Base-by-base conservation (phyloP, 2,888 invertebrate genomes). In the Stramonita haemastoma region DNA sequence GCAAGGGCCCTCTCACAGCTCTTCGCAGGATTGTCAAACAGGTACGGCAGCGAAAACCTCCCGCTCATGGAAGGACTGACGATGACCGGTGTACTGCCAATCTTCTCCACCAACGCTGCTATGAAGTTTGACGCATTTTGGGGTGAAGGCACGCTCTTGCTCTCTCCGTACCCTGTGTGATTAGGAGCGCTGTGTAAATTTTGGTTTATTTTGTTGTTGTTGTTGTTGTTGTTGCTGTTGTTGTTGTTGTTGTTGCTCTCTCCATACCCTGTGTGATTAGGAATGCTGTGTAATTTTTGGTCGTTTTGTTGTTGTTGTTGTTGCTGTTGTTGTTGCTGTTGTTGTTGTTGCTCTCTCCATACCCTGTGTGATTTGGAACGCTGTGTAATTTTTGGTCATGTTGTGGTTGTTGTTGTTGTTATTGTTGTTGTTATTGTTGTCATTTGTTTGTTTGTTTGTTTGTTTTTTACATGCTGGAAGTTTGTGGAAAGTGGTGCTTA, bases 61-160 rank as follows among this genome's bases (percentile, higher is more conserved):
- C 97, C 97, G 92, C 96, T 96, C 96, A 96, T 96, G 2, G 96
- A 96, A 0, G 96, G 96, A 84, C 96, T 96, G 6, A 97, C 95
- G 32, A 97, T 92, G 11, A 96, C 95, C 26, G 92, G 90, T 1
- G 91, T 91, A 90, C 96, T 89, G 2, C 93, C 91, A 32, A 96
- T 89, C 5, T 90, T 90, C 15, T 91, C 88, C 5, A 96, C 93
- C 17, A 96, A 90, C 4, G 93, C 92, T 26, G 92, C 93, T 77
- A 96, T 89, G 90, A 96, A 96, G 11, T 92, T 91, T 89, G 90
- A 96, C 96, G 11, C 92, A 91, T 15, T 90, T 94, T 13, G 36
- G 83, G 34, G 92, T 92, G 0, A 86, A 87, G 0, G 77, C 85
- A 0, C 89, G 90, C n/a, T 91, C 70, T 8, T 86, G 66, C 91